phyloP scores from a whole-genome alignment of 2,888 invertebrate genomes.

The Teleiodes luculella region DNA sequence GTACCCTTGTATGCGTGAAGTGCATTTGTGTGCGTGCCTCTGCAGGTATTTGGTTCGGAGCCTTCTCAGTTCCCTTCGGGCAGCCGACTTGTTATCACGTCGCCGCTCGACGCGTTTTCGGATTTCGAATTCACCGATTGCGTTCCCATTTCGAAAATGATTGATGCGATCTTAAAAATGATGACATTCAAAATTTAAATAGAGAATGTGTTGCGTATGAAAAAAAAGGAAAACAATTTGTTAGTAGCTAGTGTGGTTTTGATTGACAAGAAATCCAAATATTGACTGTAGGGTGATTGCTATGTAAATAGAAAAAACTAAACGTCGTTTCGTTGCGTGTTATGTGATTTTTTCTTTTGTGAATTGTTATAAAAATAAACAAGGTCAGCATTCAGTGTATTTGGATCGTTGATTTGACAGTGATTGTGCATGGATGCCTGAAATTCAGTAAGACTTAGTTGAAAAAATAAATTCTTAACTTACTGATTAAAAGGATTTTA shows the following conservation, averaged over 20 bases:
- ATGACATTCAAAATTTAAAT: conserved; percentile 3
- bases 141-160: conserved; percentile 7
- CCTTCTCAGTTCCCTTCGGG: conserved; percentile 65
- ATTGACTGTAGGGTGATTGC: conserved; percentile 13
- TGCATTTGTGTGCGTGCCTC: conserved; percentile 66
- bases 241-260: conserved; percentile 3
- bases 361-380: conserved; percentile 7
- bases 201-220: not conserved
- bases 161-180: not conserved
- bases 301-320: conserved; percentile 14
- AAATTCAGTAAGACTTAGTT: conserved; percentile 4
- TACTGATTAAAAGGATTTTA: not conserved
- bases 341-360: conserved; percentile 6
- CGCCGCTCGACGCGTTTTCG: conserved; percentile 1
- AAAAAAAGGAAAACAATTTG: not conserved
- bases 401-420: not conserved
- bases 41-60: conserved; percentile 65
- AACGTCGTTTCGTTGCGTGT: conserved; percentile 5
- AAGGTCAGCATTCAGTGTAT: not conserved
- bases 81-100: conserved; percentile 40
- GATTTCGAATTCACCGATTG: conserved; percentile 4
- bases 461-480: not conserved
- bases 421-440: conserved; percentile 13
- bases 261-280: conserved; percentile 15
- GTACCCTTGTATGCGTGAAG: conserved; percentile 43